Base-by-base conservation (phyloP, 2,888 invertebrate species). In the Clepsis dumicolana region DNA sequence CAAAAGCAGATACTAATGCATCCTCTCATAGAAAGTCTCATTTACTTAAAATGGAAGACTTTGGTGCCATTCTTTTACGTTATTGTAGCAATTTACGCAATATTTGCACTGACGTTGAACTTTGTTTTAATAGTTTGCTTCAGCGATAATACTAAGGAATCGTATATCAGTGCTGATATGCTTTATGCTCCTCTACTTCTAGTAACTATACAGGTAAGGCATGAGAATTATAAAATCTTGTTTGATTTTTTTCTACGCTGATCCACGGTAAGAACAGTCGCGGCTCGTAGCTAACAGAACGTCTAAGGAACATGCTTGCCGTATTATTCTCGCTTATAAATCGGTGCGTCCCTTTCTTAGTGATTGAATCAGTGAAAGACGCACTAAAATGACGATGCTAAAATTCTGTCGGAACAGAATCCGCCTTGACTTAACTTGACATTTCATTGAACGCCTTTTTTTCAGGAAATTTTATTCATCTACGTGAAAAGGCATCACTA, bases 21-120 rank as follows among this genome's bases (percentile, higher is more conserved):
- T 75, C 90, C 89, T 0, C 74, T 87, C 24, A 77, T 88, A 10
- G 86, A 88, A 73, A 85, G 84, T 57, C 89, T 88, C 70, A 75
- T 89, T 25, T 79, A 78, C 67, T 73, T 87, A 12, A 89, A 89
- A 73, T 90, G 89, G 88, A 77, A 75, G 18, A 81, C 80, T 54
- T 74, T 87, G 44, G 75, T 80, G 65, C 72, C 77, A 29, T 84
- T 87, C 66, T 89, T 87, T 71, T 84, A 80, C 69, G 65, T 74
- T 5, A 78, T 83, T 53, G 74, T 87, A 25, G 67, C 77, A n/a
- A 68, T 87, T 14, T 87, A 88, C 69, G 64, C 81, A 10, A 61
- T 83, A 16, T 86, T 86, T 70, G 83, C 87, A 1, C 29, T 80
- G 7, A 78, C 84, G 16, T 73, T 88, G 41, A 85, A 87, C 16